A percentile compares a stretch with the other conserved stretches of the same genome.
phyloP scores from a whole-genome alignment of 2,113 vertebrate species.

The Brachionichthys hirsutus region DNA sequence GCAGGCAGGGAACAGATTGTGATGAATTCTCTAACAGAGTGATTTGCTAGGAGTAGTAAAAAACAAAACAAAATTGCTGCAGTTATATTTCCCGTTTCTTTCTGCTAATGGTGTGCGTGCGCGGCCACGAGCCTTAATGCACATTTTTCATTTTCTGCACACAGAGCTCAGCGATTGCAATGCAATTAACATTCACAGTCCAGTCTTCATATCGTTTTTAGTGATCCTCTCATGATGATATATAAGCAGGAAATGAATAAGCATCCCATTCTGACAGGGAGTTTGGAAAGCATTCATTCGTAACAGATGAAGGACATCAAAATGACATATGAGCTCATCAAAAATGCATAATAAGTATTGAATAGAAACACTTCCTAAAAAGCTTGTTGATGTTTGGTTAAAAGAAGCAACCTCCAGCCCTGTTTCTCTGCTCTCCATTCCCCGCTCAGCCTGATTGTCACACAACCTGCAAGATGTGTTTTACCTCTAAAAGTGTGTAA shows the following conservation, averaged over 20 bases:
- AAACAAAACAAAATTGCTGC: conserved; percentile 47
- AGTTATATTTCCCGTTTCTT: conserved; percentile 47
- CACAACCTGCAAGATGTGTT: conserved; percentile 44
- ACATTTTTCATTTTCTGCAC: conserved; percentile 61
- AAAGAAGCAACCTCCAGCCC: conserved; percentile 50
- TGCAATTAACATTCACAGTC: conserved; percentile 66
- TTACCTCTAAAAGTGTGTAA: conserved; percentile 55
- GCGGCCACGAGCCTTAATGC: conserved; percentile 41
- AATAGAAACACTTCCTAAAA: conserved; percentile 45
- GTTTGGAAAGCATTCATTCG: conserved; percentile 62
- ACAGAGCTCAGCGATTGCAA: conserved; percentile 50
- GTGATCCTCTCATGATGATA: conserved; percentile 68
- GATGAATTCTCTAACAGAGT: conserved; percentile 72
- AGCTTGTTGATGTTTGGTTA: conserved; percentile 44
- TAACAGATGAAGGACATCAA: conserved; percentile 55
- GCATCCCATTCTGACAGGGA: conserved; percentile 57
- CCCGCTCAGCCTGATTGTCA: conserved; percentile 36
- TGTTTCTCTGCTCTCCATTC: conserved; percentile 34
- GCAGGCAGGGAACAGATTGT: conserved; percentile 70
- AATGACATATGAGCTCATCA: conserved; percentile 67
- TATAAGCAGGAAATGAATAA: conserved; percentile 71
- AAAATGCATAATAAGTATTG: conserved; percentile 70
- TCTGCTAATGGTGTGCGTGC: conserved; percentile 42
- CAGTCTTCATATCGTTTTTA: conserved; percentile 58
- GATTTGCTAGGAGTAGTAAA: conserved; percentile 62